A percentile compares a stretch with the other conserved stretches of the same genome.
phyloP scores from a whole-genome alignment of 1,140 invertebrate genomes.

The Teleogryllus occipitalis region DNA sequence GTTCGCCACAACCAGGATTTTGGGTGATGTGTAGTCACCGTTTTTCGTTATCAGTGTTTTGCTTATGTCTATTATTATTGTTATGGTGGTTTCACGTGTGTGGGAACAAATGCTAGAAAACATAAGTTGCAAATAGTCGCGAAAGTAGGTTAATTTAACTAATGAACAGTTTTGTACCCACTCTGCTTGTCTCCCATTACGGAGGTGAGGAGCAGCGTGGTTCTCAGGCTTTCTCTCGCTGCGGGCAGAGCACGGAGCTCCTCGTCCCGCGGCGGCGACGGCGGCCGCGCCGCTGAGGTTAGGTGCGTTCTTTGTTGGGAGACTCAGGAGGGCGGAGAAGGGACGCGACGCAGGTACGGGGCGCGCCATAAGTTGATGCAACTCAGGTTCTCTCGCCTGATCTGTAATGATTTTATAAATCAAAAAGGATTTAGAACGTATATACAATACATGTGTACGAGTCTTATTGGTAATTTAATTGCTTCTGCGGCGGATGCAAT shows the following conservation, averaged over 20 bases:
- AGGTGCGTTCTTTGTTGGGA: not conserved
- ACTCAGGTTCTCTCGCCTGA: too few relatives aligned
- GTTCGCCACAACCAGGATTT: not conserved
- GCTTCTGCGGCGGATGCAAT: too few relatives aligned
- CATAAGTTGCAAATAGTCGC: not conserved
- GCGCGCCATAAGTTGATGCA: too few relatives aligned
- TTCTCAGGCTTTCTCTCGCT: not conserved
- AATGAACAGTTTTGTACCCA: not conserved
- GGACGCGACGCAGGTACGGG: too few relatives aligned
- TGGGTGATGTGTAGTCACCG: not conserved
- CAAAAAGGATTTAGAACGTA: too few relatives aligned
- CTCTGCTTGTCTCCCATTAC: not conserved
- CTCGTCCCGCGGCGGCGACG: not conserved
- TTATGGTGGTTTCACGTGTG: not conserved
- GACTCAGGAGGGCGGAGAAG: too few relatives aligned
- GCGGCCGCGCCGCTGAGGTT: not conserved
- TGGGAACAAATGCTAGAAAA: not conserved
- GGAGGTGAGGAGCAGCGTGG: not conserved
- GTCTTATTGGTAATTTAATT: too few relatives aligned
- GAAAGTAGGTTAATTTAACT: constrained; percentile 5
- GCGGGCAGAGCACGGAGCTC: not conserved
- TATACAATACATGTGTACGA: too few relatives aligned
- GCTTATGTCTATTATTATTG: too few relatives aligned
- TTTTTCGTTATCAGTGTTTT: not conserved
- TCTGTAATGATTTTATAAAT: too few relatives aligned